Percentiles rank a stretch among this genome's conserved stretches.
Conservation (phyloP, 2,888 invertebrate genomes). For the Choreutis nemorana region DNA sequence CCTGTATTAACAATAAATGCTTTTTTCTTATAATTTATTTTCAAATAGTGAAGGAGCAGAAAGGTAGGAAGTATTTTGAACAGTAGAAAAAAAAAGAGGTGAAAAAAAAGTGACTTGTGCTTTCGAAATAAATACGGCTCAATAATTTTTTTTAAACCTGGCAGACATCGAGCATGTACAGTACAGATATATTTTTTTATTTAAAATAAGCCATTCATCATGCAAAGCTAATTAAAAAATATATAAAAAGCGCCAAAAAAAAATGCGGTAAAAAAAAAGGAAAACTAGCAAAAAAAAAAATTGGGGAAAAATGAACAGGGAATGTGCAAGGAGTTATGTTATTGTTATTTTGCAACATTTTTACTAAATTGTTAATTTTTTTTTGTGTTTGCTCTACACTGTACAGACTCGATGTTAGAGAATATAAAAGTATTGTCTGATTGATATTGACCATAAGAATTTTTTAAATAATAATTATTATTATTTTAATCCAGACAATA, state of each 20-base stretch:
- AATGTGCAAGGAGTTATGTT: constrained; percentile 27
- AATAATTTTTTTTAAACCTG: constrained; percentile 24
- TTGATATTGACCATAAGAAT: constrained; percentile 1
- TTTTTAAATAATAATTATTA: constrained; percentile 7
- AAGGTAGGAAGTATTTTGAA: constrained; percentile 16
- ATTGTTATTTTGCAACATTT: constrained; percentile 49
- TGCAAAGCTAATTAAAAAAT: constrained; percentile 14
- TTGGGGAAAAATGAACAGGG: constrained; percentile 24
- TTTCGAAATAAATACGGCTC: constrained; percentile 1
- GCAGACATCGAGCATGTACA: constrained; percentile 57
- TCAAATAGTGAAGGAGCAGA: constrained; percentile 11
- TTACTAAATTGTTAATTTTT: constrained; percentile 25
- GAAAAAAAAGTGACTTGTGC: constrained; percentile 17
- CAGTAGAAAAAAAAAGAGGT: constrained; percentile 15
- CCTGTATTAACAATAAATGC: constrained; percentile 19
- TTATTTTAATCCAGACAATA: constrained; percentile 2
- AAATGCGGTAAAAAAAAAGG: constrained; percentile 2
- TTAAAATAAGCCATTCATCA: constrained; percentile 11
- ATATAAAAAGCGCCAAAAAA: constrained; percentile 3
- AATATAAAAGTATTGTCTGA: too few relatives aligned
- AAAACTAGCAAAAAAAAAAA: constrained; percentile 13
- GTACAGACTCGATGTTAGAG: constrained; percentile 63
- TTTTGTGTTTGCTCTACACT: constrained; percentile 37
- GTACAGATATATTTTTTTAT: constrained; percentile 24
- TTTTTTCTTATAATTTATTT: constrained; percentile 16